Conservation (phyloP, 1,140 invertebrate genomes). For the Micrasema longulum region DNA sequence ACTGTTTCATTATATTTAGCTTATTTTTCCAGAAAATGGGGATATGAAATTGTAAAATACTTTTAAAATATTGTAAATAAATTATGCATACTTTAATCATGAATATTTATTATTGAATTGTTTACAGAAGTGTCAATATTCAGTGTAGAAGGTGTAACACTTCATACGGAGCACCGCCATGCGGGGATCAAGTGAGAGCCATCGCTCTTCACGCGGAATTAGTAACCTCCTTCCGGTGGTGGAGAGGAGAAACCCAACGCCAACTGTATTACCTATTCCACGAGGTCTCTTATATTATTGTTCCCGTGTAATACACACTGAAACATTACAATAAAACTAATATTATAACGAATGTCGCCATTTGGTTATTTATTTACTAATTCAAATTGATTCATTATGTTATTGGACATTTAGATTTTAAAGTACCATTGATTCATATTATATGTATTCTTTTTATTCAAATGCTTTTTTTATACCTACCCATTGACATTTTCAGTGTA, state of each 20-base stretch:
- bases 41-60: neutral
- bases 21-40: too few species aligned
- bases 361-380: conserved; percentile 47
- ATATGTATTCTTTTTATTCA: conserved; percentile 11
- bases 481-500: conserved; percentile 17
- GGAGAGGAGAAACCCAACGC: too few species aligned
- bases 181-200: conserved; percentile 60
- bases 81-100: neutral
- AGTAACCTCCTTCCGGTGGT: conserved; percentile 40
- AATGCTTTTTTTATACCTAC: conserved; percentile 19
- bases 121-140: conserved; percentile 92
- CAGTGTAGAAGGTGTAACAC: conserved; percentile 86
- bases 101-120: neutral
- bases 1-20: too few species aligned
- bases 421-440: conserved; percentile 3
- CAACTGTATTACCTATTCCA: conserved; percentile 52
- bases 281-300: conserved; percentile 50
- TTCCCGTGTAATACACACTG: conserved; percentile 15
- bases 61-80: neutral
- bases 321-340: conserved; percentile 42
- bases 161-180: conserved; percentile 74
- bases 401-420: conserved; percentile 8
- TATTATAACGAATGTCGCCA: conserved; percentile 24
- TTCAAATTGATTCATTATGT: conserved; percentile 25
- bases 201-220: neutral